These are phyloP conservation scores for Coluber constrictor DNA, from an alignment of 2,797 vertebrate species.

Conservation along the genomic window DNA sequence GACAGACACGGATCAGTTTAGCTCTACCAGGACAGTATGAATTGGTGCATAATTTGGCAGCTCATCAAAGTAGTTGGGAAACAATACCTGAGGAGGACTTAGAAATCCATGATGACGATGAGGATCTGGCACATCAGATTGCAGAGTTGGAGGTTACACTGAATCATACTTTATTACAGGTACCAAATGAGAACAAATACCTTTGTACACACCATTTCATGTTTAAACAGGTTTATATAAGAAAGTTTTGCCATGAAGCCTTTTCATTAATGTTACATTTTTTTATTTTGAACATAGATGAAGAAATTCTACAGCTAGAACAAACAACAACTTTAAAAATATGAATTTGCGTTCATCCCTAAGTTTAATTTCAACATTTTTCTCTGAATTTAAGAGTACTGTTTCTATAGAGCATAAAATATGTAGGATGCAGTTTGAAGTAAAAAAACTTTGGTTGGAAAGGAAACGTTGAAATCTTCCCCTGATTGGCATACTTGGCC, in stretches of 20 bases:
- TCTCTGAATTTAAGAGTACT: background rate
- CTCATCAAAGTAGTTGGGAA: conserved; percentile 90
- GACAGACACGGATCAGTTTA: conserved; percentile 83
- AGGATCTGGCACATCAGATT: conserved; percentile 84
- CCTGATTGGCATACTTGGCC: background rate
- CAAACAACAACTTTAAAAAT: background rate
- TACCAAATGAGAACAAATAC: conserved; percentile 49
- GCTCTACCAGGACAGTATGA: conserved; percentile 93
- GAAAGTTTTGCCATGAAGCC: background rate
- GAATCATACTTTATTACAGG: conserved; percentile 88
- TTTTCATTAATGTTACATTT: background rate
- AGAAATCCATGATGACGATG: conserved; percentile 82
- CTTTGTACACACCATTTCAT: background rate
- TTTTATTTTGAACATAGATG: background rate
- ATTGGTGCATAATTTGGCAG: conserved; percentile 87
- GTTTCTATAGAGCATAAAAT: background rate
- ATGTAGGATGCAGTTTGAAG: background rate
- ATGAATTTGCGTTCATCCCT: background rate
- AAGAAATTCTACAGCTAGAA: background rate
- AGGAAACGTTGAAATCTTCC: background rate
- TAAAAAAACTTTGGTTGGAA: background rate
- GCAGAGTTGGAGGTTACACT: conserved; percentile 95
- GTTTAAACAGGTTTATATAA: background rate
- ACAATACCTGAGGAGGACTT: conserved; percentile 91
- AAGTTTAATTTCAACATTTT: background rate